These are phyloP conservation scores for Molossus molossus DNA, from an alignment of 2,797 vertebrate species.

Conservation along the genomic window DNA sequence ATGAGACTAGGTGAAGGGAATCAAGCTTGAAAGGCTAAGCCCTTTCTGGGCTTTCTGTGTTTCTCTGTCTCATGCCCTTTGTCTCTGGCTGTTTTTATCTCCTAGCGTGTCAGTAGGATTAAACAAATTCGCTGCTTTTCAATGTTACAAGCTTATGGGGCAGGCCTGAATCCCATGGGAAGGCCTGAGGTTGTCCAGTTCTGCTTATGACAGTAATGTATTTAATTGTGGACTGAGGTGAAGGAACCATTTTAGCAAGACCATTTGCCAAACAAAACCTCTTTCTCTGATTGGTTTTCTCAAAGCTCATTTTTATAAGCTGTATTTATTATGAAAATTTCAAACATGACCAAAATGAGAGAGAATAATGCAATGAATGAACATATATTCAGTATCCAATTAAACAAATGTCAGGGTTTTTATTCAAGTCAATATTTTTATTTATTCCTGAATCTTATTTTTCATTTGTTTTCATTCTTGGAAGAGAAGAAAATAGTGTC, in stretches of 20 bases:
- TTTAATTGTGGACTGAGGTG: not conserved
- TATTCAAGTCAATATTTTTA: conserved; percentile 4
- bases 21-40: not conserved
- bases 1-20: not conserved
- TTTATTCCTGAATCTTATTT: conserved; percentile 50
- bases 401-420: conserved; percentile 32
- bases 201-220: not conserved
- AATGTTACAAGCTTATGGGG: not conserved
- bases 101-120: not conserved
- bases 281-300: conserved; percentile 46
- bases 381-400: not conserved
- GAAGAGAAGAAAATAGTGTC: not conserved
- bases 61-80: not conserved
- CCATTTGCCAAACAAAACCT: not conserved
- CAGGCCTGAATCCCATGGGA: not conserved
- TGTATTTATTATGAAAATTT: conserved; percentile 22
- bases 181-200: not conserved
- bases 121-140: conserved; percentile 2
- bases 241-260: not conserved
- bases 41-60: conserved; percentile 28
- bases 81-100: not conserved
- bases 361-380: conserved; percentile 3
- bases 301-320: conserved; percentile 36
- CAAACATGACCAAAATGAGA: not conserved
- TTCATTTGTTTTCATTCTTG: conserved; percentile 38